A percentile compares a stretch with the other conserved stretches of the same genome.
These are phyloP conservation scores for Champsocephalus esox DNA, from an alignment of 2,797 vertebrate genomes.

Conservation along the genomic window DNA sequence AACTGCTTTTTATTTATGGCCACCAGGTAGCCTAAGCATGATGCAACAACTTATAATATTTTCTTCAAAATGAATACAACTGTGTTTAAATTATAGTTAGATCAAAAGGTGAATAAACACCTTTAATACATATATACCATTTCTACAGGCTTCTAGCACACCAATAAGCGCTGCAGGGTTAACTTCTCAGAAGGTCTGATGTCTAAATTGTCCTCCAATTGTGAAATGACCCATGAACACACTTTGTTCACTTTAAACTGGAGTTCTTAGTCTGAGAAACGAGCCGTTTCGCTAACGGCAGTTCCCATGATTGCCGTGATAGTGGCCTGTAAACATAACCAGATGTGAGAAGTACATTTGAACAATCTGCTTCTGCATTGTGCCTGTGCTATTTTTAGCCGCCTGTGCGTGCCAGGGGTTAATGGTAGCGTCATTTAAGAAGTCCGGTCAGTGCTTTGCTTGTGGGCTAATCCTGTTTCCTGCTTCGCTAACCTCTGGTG, in stretches of 20 bases:
- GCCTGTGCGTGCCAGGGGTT: slow-evolving; percentile 83
- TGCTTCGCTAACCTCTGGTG: slow-evolving; percentile 94
- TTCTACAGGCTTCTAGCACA: too few species aligned
- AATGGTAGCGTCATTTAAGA: slow-evolving; percentile 96
- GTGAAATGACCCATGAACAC: too few species aligned
- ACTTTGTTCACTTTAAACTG: neutral
- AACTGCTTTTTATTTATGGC: too few species aligned
- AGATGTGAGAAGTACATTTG: slow-evolving; percentile 87
- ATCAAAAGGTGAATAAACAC: too few species aligned
- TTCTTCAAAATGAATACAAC: too few species aligned
- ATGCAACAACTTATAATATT: too few species aligned
- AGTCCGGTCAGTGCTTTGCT: slow-evolving; percentile 82
- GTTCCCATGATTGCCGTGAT: slow-evolving; percentile 10
- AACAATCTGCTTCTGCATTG: slow-evolving; percentile 75
- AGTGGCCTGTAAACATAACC: slow-evolving; percentile 82
- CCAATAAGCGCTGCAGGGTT: too few species aligned
- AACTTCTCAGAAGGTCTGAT: too few species aligned
- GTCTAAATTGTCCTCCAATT: too few species aligned
- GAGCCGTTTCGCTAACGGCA: neutral
- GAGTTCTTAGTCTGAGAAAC: slow-evolving; percentile 3
- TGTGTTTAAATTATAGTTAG: too few species aligned
- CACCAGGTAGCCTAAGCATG: too few species aligned
- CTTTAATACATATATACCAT: too few species aligned
- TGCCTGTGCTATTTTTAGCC: slow-evolving; percentile 93
- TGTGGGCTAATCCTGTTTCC: slow-evolving; percentile 91